Percentiles rank a stretch among this genome's conserved stretches.
phyloP scores from a whole-genome alignment of 2,113 vertebrate species.

The Carassius auratus region DNA sequence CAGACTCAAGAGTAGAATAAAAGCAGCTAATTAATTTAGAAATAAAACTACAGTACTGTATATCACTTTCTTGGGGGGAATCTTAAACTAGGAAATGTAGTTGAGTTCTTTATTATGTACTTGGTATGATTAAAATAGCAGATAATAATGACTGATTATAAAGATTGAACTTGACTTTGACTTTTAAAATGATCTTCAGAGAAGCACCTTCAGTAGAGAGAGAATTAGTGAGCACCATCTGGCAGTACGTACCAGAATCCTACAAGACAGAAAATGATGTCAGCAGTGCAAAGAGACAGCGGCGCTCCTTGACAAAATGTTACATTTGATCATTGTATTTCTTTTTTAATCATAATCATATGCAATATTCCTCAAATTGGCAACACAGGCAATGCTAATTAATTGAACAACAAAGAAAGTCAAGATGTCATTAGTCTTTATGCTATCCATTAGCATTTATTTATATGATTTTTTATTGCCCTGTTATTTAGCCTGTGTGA shows the following conservation, averaged over 20 bases:
- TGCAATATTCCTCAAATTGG: background rate
- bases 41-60: background rate
- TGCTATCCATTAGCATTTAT: background rate
- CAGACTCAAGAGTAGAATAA: conserved; percentile 11
- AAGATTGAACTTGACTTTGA: conserved; percentile 9
- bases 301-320: background rate
- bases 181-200: background rate
- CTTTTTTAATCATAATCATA: background rate
- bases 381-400: no score
- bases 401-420: background rate
- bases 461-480: background rate
- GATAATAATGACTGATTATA: conserved; percentile 13
- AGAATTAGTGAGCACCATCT: conserved; percentile 24
- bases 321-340: background rate
- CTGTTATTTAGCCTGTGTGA: background rate
- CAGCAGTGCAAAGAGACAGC: background rate
- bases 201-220: background rate
- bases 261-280: conserved; percentile 1
- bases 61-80: background rate
- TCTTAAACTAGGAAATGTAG: background rate
- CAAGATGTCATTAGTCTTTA: background rate
- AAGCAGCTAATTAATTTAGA: background rate
- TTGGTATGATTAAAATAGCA: background rate
- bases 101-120: background rate
- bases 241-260: background rate